These are phyloP conservation scores for Dione vanillae DNA, from an alignment of 2,888 invertebrate genomes.

Conservation along the genomic window DNA sequence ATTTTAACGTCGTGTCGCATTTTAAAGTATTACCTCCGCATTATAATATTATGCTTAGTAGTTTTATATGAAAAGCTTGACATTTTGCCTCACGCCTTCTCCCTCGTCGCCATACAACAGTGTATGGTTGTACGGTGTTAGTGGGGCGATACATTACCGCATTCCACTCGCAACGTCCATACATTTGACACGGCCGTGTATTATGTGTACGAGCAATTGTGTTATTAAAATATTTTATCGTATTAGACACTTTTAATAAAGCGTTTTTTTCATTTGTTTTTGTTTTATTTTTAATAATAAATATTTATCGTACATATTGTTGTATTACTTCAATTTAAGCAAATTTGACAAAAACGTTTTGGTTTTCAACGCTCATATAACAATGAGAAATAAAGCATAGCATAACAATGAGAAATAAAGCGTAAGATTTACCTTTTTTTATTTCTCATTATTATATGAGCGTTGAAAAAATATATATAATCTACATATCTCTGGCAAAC, in stretches of 20 bases:
- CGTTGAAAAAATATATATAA: too few species aligned
- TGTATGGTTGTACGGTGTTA: not conserved
- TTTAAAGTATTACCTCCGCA: constrained; percentile 8
- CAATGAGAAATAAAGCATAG: too few species aligned
- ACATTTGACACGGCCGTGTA: constrained; percentile 34
- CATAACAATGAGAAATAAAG: too few species aligned
- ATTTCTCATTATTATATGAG: too few species aligned
- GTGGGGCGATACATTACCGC: constrained; percentile 5
- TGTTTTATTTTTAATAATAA: not conserved
- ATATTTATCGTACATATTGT: too few species aligned
- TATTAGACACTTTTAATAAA: not conserved
- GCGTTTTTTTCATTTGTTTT: too few species aligned
- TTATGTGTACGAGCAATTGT: not conserved
- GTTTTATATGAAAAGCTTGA: constrained; percentile 19
- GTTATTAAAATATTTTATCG: constrained; percentile 9
- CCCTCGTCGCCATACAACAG: not conserved
- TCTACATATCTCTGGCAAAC: too few species aligned
- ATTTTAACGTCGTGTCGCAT: constrained; percentile 7
- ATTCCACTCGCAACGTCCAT: constrained; percentile 19
- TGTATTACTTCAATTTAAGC: too few species aligned
- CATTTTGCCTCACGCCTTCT: constrained; percentile 13
- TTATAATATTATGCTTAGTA: constrained; percentile 8
- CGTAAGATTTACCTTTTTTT: too few species aligned
- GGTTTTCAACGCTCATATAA: too few species aligned
- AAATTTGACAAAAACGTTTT: too few species aligned